These are phyloP conservation scores for Silvanus unidentatus DNA, from an alignment of 2,888 invertebrate genomes.

Conservation along the genomic window DNA sequence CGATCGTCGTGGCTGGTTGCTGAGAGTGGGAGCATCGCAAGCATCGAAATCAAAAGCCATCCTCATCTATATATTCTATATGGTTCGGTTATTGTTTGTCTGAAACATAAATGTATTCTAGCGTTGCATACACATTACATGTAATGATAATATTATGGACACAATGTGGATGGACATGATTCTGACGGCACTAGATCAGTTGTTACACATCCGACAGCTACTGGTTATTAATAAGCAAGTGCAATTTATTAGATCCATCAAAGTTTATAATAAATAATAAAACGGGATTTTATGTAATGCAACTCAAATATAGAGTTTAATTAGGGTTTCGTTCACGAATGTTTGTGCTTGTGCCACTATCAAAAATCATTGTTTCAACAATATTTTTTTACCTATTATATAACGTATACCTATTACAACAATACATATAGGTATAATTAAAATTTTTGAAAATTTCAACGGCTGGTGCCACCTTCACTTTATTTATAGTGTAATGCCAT, in stretches of 20 bases:
- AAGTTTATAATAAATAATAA: neutral
- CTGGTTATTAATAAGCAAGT: conserved; percentile 11
- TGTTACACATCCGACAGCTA: conserved; percentile 9
- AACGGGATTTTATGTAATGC: neutral
- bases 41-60: too few relatives aligned
- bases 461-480: too few relatives aligned
- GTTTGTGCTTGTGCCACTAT: too few relatives aligned
- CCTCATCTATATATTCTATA: too few relatives aligned
- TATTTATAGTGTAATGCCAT: too few relatives aligned
- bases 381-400: too few relatives aligned
- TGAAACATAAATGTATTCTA: neutral
- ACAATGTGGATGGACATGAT: conserved; percentile 7
- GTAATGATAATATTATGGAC: conserved; percentile 15
- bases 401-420: too few relatives aligned
- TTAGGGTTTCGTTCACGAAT: too few relatives aligned
- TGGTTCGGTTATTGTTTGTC: neutral
- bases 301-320: too few relatives aligned
- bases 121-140: conserved; percentile 8
- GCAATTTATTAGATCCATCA: conserved; percentile 8
- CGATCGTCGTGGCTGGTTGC: neutral
- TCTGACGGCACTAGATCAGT: conserved; percentile 8
- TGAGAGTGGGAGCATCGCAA: neutral
- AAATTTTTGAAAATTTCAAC: too few relatives aligned
- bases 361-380: too few relatives aligned
- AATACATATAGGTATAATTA: too few relatives aligned